Evolutionary conservation across 2,113 vertebrate species (phyloP).

Genomic region (Cryptomyrus ogoouensis): DNA sequence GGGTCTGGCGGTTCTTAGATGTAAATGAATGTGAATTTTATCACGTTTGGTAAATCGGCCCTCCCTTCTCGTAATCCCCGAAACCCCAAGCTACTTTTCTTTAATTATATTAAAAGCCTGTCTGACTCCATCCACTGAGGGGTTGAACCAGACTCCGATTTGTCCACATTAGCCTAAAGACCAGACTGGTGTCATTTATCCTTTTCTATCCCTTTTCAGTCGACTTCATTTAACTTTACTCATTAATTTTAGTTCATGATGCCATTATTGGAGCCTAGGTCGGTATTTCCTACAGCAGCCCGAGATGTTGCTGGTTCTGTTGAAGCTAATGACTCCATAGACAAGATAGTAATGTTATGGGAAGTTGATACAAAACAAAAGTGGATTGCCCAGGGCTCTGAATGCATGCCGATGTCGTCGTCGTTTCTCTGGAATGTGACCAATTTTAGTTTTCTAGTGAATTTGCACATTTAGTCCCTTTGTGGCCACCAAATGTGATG

Average conservation of each 20-base stretch:
- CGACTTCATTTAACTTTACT: background rate
- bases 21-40: background rate
- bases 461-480: background rate
- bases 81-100: background rate
- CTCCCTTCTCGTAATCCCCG: background rate
- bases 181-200: background rate
- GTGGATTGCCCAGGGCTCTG: background rate
- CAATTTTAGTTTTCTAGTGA: background rate
- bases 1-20: background rate
- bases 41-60: background rate
- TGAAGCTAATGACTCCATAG: background rate
- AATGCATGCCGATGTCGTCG: background rate
- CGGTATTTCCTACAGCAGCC: background rate
- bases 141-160: background rate
- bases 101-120: slow-evolving; percentile 9
- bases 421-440: background rate
- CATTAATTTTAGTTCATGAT: background rate
- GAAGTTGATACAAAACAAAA: background rate
- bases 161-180: background rate
- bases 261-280: background rate
- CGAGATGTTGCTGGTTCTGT: background rate
- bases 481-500: background rate
- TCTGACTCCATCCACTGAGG: background rate
- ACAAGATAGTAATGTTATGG: background rate
- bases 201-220: background rate